A percentile compares a stretch with the other conserved stretches of the same genome.
Conservation (phyloP, 2,888 invertebrate genomes). For the Ecliptopera silaceata region DNA sequence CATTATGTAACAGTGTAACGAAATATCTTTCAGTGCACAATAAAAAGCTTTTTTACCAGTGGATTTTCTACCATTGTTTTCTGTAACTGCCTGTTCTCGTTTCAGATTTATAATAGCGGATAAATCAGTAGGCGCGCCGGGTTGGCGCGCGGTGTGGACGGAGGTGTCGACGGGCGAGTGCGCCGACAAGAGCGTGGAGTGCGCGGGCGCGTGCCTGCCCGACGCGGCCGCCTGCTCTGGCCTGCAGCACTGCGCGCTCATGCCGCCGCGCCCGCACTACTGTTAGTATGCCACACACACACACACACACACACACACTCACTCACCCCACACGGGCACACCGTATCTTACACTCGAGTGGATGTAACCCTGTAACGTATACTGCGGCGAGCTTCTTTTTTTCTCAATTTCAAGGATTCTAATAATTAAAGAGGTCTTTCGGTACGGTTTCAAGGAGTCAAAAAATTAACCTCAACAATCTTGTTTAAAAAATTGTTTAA, state of each 20-base stretch:
- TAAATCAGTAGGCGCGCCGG: slow-evolving; percentile 96
- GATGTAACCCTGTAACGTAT: no score
- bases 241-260: slow-evolving; percentile 88
- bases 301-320: not conserved
- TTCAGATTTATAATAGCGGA: slow-evolving; percentile 96
- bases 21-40: no score
- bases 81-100: not conserved
- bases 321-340: not conserved
- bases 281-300: slow-evolving; percentile 85
- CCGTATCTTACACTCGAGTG: no score
- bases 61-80: no score
- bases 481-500: no score
- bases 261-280: slow-evolving; percentile 83
- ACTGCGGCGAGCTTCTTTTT: no score
- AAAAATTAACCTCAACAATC: no score
- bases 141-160: slow-evolving; percentile 97
- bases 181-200: slow-evolving; percentile 48
- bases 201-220: slow-evolving; percentile 68
- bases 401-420: no score
- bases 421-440: no score
- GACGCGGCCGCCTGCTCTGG: slow-evolving; percentile 70
- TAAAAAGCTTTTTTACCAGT: no score
- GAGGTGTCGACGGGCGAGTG: slow-evolving; percentile 87
- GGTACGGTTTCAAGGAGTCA: no score
- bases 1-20: no score